phyloP scores from a whole-genome alignment of 1,140 invertebrate species.

The Dreissena rostriformis region DNA sequence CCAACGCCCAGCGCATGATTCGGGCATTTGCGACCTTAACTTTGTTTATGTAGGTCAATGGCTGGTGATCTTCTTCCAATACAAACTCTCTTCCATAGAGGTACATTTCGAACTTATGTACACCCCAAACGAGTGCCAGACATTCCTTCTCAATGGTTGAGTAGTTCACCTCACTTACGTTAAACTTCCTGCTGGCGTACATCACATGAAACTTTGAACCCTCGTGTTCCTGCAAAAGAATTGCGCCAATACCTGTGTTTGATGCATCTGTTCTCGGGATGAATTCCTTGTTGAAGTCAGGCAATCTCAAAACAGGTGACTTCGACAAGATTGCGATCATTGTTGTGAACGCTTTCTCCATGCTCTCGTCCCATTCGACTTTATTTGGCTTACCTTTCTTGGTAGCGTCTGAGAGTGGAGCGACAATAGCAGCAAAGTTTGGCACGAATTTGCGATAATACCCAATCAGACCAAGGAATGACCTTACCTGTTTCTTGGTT shows the following conservation, averaged over 20 bases:
- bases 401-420: slow-evolving; percentile 69
- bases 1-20: slow-evolving; percentile 14
- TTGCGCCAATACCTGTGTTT: slow-evolving; percentile 53
- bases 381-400: slow-evolving; percentile 62
- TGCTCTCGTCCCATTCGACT: not conserved
- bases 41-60: slow-evolving; percentile 30
- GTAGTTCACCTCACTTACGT: slow-evolving; percentile 65
- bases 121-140: slow-evolving; percentile 78
- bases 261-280: slow-evolving; percentile 44
- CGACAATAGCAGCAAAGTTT: slow-evolving; percentile 59
- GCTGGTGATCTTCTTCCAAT: slow-evolving; percentile 55
- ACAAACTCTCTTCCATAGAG: slow-evolving; percentile 53
- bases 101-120: slow-evolving; percentile 80
- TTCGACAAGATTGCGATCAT: slow-evolving; percentile 47
- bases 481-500: slow-evolving; percentile 75
- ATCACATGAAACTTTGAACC: slow-evolving; percentile 58
- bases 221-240: slow-evolving; percentile 62
- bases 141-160: slow-evolving; percentile 80
- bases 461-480: slow-evolving; percentile 80
- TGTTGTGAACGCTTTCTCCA: slow-evolving; percentile 25
- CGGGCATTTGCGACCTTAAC: slow-evolving; percentile 6
- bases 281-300: slow-evolving; percentile 74
- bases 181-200: slow-evolving; percentile 60
- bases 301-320: slow-evolving; percentile 63
- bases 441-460: slow-evolving; percentile 80